Conservation (phyloP, 2,888 invertebrate genomes). For the Plebejus anna region DNA sequence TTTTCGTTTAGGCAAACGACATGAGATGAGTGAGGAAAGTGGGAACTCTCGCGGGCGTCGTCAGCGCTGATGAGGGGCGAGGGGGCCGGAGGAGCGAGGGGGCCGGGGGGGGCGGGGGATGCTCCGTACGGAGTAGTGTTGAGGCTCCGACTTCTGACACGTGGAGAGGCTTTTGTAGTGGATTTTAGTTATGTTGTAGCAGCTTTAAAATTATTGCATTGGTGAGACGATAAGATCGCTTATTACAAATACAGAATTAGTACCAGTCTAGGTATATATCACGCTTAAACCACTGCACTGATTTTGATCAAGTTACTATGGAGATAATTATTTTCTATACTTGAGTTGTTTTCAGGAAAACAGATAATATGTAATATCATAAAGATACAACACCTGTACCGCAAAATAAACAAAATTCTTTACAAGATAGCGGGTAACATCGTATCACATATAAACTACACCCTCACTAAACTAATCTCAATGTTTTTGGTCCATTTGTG, state of each 20-base stretch:
- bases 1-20: constrained; percentile 10
- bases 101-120: background rate
- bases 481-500: background rate
- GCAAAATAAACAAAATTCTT: too few relatives aligned
- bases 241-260: too few relatives aligned
- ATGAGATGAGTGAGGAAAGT: constrained; percentile 8
- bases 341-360: too few relatives aligned
- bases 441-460: too few relatives aligned
- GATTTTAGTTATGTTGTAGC: background rate
- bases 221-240: too few relatives aligned
- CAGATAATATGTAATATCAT: too few relatives aligned
- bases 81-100: background rate
- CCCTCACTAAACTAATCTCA: background rate
- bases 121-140: background rate
- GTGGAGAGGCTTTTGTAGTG: background rate
- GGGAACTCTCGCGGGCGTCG: background rate
- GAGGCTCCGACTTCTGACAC: background rate
- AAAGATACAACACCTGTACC: too few relatives aligned
- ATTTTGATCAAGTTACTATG: too few relatives aligned
- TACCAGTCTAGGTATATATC: too few relatives aligned
- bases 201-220: background rate
- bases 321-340: too few relatives aligned
- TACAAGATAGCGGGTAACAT: too few relatives aligned
- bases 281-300: too few relatives aligned
- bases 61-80: background rate